These are phyloP conservation scores for Pseudomyrmex dendroicus DNA, from an alignment of 1,140 invertebrate genomes.

Conservation along the genomic window DNA sequence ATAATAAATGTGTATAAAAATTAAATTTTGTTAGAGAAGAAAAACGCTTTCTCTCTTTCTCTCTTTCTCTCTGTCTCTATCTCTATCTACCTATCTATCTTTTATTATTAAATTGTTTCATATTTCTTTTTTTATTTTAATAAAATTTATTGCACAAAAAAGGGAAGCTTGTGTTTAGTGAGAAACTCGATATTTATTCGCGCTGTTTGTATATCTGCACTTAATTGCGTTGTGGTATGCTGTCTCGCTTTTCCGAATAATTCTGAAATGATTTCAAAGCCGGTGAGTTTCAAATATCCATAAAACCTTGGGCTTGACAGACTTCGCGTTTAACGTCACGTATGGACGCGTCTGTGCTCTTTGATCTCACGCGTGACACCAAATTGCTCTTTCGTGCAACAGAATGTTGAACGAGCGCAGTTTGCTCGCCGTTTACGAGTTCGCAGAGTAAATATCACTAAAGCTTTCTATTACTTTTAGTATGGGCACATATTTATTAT, in stretches of 20 bases:
- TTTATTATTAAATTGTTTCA: constrained; percentile 17
- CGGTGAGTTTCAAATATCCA: constrained; percentile 41
- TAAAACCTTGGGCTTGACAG: constrained; percentile 28
- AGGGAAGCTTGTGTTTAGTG: neutral
- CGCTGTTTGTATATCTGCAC: neutral
- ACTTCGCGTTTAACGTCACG: constrained; percentile 10
- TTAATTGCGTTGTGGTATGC: neutral
- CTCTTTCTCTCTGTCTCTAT: too few relatives aligned
- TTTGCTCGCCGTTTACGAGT: constrained; percentile 42
- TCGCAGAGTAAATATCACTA: constrained; percentile 52
- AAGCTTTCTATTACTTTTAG: constrained; percentile 23
- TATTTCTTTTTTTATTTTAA: neutral
- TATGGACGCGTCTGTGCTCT: constrained; percentile 29
- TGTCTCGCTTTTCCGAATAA: constrained; percentile 12
- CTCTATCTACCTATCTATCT: neutral
- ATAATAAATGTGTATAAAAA: neutral
- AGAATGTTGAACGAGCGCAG: constrained; percentile 30
- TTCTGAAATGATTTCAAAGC: constrained; percentile 12
- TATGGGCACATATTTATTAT: constrained; percentile 23
- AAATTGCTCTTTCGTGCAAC: constrained; percentile 41
- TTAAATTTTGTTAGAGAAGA: neutral
- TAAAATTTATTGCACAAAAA: neutral
- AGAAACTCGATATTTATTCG: neutral
- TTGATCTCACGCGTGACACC: constrained; percentile 47
- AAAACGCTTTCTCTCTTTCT: too few relatives aligned